A percentile compares a stretch with the other conserved stretches of the same genome.
These are phyloP conservation scores for Cyclura pinguis DNA, from an alignment of 2,797 vertebrate species.

Conservation along the genomic window DNA sequence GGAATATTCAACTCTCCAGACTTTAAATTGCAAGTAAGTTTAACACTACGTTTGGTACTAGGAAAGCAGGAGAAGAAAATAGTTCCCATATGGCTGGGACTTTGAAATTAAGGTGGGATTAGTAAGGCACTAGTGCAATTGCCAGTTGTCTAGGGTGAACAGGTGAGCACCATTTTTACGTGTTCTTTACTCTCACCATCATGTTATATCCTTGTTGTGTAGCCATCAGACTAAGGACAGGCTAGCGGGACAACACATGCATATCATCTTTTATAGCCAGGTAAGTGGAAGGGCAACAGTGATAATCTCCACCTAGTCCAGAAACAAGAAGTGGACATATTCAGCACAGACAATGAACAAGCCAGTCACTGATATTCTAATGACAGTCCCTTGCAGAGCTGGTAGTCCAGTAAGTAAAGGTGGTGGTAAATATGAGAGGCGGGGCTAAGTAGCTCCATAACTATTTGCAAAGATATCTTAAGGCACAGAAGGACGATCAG, in stretches of 20 bases:
- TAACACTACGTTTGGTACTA: too few species aligned
- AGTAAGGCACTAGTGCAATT: neutral
- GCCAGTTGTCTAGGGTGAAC: neutral
- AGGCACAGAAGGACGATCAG: neutral
- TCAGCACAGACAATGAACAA: neutral
- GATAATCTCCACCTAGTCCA: neutral
- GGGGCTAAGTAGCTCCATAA: neutral
- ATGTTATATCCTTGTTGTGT: too few species aligned
- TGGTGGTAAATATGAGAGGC: rapidly evolving
- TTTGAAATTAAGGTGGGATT: neutral
- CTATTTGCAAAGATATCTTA: neutral
- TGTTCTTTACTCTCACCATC: neutral
- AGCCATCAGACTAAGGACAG: neutral
- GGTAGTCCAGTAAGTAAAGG: neutral
- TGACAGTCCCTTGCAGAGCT: neutral
- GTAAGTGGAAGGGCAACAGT: neutral
- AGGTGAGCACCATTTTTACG: neutral
- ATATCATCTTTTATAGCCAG: neutral
- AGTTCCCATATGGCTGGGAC: neutral
- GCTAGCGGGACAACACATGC: neutral
- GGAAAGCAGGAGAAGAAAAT: neutral
- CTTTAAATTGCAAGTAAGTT: neutral
- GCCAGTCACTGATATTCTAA: too few species aligned
- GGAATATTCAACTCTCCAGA: neutral
- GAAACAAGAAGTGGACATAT: too few species aligned